A percentile compares a stretch with the other conserved stretches of the same genome.
phyloP scores from a whole-genome alignment of 2,888 invertebrate species.

The Hemaris fuciformis region DNA sequence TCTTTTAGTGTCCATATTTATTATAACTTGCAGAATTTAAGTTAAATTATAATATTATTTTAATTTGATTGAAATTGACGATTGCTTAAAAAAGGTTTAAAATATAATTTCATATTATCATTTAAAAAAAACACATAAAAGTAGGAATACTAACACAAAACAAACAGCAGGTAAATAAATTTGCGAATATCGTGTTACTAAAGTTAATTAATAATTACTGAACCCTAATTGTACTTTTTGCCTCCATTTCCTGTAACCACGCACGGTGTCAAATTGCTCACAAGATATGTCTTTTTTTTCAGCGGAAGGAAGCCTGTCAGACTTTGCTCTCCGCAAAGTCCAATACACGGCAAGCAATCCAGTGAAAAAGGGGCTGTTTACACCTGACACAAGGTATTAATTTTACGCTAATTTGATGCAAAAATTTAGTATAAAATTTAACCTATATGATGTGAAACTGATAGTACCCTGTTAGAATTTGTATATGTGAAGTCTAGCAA shows the following conservation, averaged over 20 bases:
- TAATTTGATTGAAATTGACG: too few relatives aligned
- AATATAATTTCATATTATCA: too few relatives aligned
- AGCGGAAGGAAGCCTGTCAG: constrained; percentile 96
- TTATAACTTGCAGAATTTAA: too few relatives aligned
- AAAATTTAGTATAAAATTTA: constrained; percentile 17
- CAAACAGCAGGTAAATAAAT: too few relatives aligned
- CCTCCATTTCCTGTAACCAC: not conserved
- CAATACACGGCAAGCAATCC: constrained; percentile 88
- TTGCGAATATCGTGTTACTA: too few relatives aligned
- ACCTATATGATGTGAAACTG: not conserved
- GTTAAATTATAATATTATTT: too few relatives aligned
- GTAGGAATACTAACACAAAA: too few relatives aligned
- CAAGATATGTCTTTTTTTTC: constrained; percentile 68
- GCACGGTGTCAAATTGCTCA: not conserved
- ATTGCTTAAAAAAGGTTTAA: too few relatives aligned
- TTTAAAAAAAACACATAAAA: too few relatives aligned
- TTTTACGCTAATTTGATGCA: constrained; percentile 25
- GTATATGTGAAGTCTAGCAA: too few relatives aligned
- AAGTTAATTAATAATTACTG: not conserved
- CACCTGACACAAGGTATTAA: constrained; percentile 82
- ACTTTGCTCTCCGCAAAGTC: constrained; percentile 89
- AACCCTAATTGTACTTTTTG: not conserved
- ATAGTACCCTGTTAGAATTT: too few relatives aligned
- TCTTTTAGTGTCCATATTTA: too few relatives aligned
- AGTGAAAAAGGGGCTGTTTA: constrained; percentile 88